phyloP scores from a whole-genome alignment of 2,797 vertebrate genomes.

The Tangara arthus region DNA sequence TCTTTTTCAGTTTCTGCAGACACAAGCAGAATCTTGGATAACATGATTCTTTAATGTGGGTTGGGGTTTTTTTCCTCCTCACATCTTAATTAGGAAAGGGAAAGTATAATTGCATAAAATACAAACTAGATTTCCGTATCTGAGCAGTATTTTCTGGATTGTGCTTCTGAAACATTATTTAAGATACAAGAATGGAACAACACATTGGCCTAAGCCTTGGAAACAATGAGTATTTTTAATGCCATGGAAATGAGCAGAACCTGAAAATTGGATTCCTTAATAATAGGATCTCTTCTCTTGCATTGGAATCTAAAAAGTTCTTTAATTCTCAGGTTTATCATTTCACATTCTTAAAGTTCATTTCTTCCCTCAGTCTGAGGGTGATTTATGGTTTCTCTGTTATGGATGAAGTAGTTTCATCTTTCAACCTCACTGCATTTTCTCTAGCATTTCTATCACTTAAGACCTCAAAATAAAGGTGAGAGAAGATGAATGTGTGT shows the following conservation, averaged over 20 bases:
- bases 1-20: not conserved
- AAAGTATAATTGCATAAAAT: not conserved
- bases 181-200: not conserved
- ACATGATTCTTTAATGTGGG: not conserved
- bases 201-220: not conserved
- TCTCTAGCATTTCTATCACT: conserved; percentile 30
- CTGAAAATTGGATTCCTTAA: not conserved
- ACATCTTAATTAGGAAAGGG: not conserved
- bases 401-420: conserved; percentile 17
- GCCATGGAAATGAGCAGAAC: not conserved
- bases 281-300: not conserved
- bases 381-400: conserved; percentile 46
- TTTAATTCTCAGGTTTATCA: conserved; percentile 24
- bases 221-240: not conserved
- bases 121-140: not conserved
- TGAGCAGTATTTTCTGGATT: not conserved
- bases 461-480: conserved; percentile 23
- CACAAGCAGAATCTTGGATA: not conserved
- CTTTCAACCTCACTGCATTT: conserved; percentile 39
- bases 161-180: not conserved
- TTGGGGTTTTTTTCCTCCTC: fast-evolving
- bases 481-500: conserved; percentile 40
- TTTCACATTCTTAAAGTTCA: conserved; percentile 22
- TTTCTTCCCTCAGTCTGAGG: not conserved
- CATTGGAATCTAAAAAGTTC: not conserved